Conservation (phyloP, 1,140 invertebrate species). For the Tetranychus cinnabarinus region DNA sequence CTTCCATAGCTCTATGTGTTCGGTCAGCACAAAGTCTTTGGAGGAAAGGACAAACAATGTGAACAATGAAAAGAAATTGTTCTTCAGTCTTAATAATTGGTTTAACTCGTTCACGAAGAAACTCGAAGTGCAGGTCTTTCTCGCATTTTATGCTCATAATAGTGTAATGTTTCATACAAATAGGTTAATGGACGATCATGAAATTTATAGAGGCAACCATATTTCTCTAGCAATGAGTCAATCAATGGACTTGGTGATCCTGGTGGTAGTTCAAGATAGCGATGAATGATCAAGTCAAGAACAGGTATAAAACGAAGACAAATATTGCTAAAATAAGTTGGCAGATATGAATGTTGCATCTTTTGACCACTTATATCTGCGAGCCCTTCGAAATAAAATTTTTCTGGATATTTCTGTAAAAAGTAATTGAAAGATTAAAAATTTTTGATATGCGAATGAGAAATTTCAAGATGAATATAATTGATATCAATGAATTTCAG, state of each 20-base stretch:
- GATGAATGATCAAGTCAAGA: slow-evolving; percentile 61
- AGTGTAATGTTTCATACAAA: slow-evolving; percentile 84
- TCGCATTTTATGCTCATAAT: slow-evolving; percentile 69
- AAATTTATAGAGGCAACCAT: slow-evolving; percentile 83
- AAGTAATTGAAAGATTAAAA: background rate
- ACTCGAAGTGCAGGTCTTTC: slow-evolving; percentile 55
- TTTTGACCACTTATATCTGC: slow-evolving; percentile 30
- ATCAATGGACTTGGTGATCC: slow-evolving; percentile 48
- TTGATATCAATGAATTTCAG: too few relatives aligned
- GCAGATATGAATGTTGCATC: slow-evolving; percentile 45
- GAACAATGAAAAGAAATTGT: slow-evolving; percentile 70
- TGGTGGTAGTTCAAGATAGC: slow-evolving; percentile 64
- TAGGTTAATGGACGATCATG: slow-evolving; percentile 88
- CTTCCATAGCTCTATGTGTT: slow-evolving; percentile 44
- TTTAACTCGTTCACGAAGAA: slow-evolving; percentile 56
- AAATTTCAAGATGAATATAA: too few relatives aligned
- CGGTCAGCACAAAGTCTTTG: slow-evolving; percentile 56
- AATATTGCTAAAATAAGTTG: slow-evolving; percentile 87
- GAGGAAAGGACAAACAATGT: slow-evolving; percentile 68
- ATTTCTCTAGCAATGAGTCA: slow-evolving; percentile 64
- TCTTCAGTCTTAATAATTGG: slow-evolving; percentile 59
- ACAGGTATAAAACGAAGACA: slow-evolving; percentile 76
- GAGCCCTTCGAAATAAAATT: slow-evolving; percentile 70
- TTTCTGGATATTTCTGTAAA: slow-evolving; percentile 66
- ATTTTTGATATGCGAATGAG: background rate